These are phyloP conservation scores for Whitmania pigra DNA, from an alignment of 1,140 invertebrate species.

Conservation along the genomic window DNA sequence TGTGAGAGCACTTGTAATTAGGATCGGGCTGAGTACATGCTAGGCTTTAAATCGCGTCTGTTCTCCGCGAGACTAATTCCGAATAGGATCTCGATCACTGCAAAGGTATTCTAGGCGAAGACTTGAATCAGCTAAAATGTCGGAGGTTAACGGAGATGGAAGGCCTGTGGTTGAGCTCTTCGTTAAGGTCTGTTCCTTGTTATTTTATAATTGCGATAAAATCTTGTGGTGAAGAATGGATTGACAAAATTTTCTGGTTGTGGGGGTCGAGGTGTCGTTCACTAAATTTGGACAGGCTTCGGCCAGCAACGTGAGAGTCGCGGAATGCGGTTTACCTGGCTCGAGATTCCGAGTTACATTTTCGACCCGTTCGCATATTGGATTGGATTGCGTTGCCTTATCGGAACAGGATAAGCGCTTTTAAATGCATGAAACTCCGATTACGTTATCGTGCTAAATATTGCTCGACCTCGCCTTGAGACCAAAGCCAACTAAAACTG, in stretches of 20 bases:
- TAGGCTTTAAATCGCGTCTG: no score
- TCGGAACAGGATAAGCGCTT: no score
- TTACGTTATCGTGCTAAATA: no score
- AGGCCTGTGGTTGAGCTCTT: conserved; percentile 1
- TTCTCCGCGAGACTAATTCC: neutral
- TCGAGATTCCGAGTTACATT: neutral
- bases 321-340: neutral
- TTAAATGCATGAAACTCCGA: no score
- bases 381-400: no score
- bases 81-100: neutral
- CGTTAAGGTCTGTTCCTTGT: neutral
- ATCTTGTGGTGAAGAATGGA: neutral
- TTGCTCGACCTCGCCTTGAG: no score
- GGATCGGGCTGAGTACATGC: neutral
- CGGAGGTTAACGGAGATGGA: neutral
- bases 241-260: neutral
- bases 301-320: no score
- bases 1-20: conserved; percentile 11
- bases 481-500: no score
- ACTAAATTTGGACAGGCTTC: neutral
- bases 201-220: neutral
- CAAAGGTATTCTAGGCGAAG: neutral
- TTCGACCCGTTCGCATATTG: no score
- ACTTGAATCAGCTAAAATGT: neutral
- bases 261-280: neutral